These are phyloP conservation scores for Zeuzera pyrina DNA, from an alignment of 2,888 invertebrate species.

Conservation along the genomic window DNA sequence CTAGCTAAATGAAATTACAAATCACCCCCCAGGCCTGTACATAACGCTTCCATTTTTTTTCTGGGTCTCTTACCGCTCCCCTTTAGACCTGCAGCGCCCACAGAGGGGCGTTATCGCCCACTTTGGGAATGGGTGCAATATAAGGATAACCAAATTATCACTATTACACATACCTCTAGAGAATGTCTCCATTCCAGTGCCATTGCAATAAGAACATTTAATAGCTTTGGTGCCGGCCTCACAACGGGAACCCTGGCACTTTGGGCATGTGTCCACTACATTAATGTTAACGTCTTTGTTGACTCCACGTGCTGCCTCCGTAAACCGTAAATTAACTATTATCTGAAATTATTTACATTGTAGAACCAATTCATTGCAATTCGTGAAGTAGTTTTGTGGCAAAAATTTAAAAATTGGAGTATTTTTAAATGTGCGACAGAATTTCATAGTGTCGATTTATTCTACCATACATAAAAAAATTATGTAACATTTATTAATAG, in stretches of 20 bases:
- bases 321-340: slow-evolving; percentile 90
- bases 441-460: no score
- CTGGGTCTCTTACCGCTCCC: no score
- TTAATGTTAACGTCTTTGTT: slow-evolving; percentile 95
- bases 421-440: no score
- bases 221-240: slow-evolving; percentile 94
- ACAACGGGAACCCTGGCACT: slow-evolving; percentile 88
- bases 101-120: no score
- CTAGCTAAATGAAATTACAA: no score
- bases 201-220: slow-evolving; percentile 94
- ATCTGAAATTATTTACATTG: slow-evolving; percentile 65
- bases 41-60: no score
- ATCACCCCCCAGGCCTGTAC: no score
- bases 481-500: no score
- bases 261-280: slow-evolving; percentile 92
- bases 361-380: not conserved
- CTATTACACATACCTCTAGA: slow-evolving; percentile 68
- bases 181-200: slow-evolving; percentile 96
- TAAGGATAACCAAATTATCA: no score
- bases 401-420: not conserved
- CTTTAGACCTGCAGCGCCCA: no score
- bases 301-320: slow-evolving; percentile 95
- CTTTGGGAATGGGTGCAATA: no score
- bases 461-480: no score
- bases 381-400: not conserved